Conservation (phyloP, 92 coral and sea anemone genomes). For the Parazoanthus atlanticus region DNA sequence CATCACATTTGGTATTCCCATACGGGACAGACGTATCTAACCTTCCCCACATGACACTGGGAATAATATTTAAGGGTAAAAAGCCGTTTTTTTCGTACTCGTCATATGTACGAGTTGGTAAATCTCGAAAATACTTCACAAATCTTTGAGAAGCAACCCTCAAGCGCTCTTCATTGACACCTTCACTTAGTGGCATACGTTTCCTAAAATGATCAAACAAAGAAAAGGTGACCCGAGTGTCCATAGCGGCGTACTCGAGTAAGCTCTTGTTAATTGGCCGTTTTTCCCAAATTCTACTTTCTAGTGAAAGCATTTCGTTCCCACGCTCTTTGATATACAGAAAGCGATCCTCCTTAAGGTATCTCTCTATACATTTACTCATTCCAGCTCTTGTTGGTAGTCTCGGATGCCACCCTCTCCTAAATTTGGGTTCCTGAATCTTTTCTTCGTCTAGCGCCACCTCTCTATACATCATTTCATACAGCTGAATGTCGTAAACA, state of each 20-base stretch:
- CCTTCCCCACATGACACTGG: constrained; percentile 64
- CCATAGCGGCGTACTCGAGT: constrained; percentile 72
- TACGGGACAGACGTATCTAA: constrained; percentile 49
- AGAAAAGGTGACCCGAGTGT: constrained; percentile 67
- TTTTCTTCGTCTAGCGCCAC: constrained; percentile 30
- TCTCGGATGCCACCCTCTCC: constrained; percentile 33
- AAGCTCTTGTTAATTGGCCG: constrained; percentile 65
- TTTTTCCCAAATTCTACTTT: constrained; percentile 50
- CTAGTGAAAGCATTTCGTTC: constrained; percentile 25
- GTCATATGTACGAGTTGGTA: constrained; percentile 61
- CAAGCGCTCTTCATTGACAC: constrained; percentile 61
- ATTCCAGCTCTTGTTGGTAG: constrained; percentile 56
- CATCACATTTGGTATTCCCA: constrained; percentile 64
- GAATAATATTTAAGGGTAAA: constrained; percentile 82
- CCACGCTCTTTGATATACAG: constrained; percentile 62
- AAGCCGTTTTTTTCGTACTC: constrained; percentile 71
- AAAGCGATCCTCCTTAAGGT: constrained; percentile 66
- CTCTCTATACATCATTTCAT: constrained; percentile 80
- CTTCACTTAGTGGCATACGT: constrained; percentile 9
- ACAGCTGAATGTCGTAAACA: constrained; percentile 81
- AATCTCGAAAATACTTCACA: constrained; percentile 69
- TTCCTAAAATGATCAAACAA: constrained; percentile 73
- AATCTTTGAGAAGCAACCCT: constrained; percentile 77
- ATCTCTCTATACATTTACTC: constrained; percentile 76
- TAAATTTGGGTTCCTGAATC: constrained; percentile 14